Conservation (phyloP, 2,888 invertebrate species). For the Rhingia campestris region DNA sequence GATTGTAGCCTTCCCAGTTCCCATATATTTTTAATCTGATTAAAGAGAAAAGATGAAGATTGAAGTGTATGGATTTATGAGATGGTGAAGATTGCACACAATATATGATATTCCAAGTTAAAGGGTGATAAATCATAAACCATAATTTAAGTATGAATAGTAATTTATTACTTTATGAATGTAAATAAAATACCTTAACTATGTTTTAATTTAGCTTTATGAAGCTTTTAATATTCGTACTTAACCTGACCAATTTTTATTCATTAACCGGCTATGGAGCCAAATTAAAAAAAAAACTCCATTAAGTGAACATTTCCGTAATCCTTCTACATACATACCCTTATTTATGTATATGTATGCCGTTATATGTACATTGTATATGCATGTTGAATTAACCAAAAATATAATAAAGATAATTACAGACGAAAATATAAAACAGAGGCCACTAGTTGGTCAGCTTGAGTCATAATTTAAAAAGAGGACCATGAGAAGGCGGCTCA, state of each 20-base stretch:
- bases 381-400: constrained; percentile 10
- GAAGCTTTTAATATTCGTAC: neutral
- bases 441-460: constrained; percentile 33
- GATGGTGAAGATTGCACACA: no score
- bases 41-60: no score
- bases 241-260: neutral
- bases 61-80: no score
- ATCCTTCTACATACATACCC: neutral
- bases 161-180: neutral
- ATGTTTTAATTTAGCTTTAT: neutral
- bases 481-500: constrained; percentile 1
- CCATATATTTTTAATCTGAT: no score
- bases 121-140: no score
- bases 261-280: neutral
- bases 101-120: no score
- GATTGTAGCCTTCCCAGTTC: no score
- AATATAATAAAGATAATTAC: constrained; percentile 1
- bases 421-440: neutral
- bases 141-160: neutral
- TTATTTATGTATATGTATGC: neutral
- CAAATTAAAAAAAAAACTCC: neutral
- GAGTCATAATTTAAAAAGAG: constrained; percentile 47
- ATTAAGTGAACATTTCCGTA: constrained; percentile 2
- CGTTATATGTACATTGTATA: neutral
- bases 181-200: neutral